Conservation (phyloP, 2,113 vertebrate species). For the Scytalopus superciliaris region DNA sequence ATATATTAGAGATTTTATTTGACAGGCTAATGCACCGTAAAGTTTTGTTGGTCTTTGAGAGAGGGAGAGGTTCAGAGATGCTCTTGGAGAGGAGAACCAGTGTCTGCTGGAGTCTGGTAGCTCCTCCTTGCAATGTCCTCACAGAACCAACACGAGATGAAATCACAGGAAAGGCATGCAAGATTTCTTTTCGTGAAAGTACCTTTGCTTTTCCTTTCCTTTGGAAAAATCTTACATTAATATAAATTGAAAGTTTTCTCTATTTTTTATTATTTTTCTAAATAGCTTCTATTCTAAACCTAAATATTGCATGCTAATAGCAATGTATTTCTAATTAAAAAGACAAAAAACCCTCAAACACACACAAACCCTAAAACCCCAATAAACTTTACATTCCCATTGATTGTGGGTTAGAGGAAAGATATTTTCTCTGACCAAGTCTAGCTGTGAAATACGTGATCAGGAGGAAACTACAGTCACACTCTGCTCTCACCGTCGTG, state of each 20-base stretch:
- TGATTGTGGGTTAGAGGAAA: not conserved
- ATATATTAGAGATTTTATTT: not conserved
- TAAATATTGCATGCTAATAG: accelerated
- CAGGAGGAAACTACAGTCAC: not conserved
- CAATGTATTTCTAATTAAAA: not conserved
- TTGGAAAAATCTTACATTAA: not conserved
- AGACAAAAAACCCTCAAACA: accelerated
- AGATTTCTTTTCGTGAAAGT: not conserved
- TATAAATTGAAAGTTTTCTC: not conserved
- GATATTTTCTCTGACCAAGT: not conserved
- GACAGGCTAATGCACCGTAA: not conserved
- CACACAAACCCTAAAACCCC: not conserved
- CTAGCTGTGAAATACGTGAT: not conserved
- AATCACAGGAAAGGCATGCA: not conserved
- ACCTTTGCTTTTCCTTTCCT: accelerated
- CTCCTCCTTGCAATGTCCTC: not conserved
- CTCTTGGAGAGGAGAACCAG: not conserved
- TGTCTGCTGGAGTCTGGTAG: not conserved
- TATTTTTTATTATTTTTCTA: not conserved
- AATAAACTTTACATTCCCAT: not conserved
- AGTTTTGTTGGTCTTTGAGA: not conserved
- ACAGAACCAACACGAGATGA: not conserved
- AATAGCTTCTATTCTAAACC: not conserved
- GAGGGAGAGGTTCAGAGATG: not conserved
- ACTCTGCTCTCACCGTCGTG: not conserved